Evolutionary conservation across 2,888 invertebrate genomes (phyloP), one percentile per base, ranked within the genome.

Genomic region (Acanthosepion lycidas): DNA sequence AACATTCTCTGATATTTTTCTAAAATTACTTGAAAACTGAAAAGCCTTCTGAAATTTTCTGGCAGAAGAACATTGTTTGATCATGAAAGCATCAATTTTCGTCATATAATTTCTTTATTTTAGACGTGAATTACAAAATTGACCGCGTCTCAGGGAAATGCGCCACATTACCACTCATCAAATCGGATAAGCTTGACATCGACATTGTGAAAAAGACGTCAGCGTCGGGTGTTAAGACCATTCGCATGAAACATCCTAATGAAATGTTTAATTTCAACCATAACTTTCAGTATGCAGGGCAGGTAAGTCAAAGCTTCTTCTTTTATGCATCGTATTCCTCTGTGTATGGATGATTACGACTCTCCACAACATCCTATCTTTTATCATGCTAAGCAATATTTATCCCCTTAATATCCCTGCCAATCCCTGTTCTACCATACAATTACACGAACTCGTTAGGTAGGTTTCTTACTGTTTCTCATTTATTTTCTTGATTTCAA

Each of bases 101-200:
- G 78, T 2, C 12, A 78, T 78, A 6, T 9, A 78, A 33, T 78
- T 78, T 28, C 33, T 78, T 4, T 78, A 64, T 64, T 64, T 78
- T n/a, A 78, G 78, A 78, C n/a, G n/a, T 78, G 33, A 78, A 78
- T 78, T 78, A 78, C n/a, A 78, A 78, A 78, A 78, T 78, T 78
- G 78, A 78, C 12, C 78, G 78, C 15, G 12, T n/a, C 3, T 78
- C 78, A n/a, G n/a, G 78, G 15, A 78, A 78, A n/a, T 78, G 78
- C 18, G 15, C 5, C 15, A 9, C 18, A 15, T n/a, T 33, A 15
- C 12, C 4, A 8, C n/a, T 78, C 12, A 78, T n/a, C 5, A n/a
- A 33, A 12, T 78, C 78, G 5, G 12, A 15, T n/a, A 20, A n/a
- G 15, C 78, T 78, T 33, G n/a, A 12, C 12, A 78, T 78, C 33